phyloP scores from a whole-genome alignment of 2,113 vertebrate species.

The Cyanoramphus novaezelandiae region DNA sequence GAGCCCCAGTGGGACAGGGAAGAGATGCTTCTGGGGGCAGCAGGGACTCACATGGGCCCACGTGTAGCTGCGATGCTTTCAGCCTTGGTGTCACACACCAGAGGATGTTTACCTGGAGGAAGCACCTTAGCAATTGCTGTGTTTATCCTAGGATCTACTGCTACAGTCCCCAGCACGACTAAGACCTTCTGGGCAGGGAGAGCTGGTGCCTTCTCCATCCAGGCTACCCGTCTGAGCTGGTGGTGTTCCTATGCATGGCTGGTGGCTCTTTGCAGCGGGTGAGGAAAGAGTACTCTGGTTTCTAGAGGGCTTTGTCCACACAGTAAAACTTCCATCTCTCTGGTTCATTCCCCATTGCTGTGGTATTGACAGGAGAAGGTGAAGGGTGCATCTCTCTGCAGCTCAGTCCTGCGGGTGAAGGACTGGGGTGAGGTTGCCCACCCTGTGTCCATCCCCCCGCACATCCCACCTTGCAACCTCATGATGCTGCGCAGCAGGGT shows the following conservation, averaged over 20 bases:
- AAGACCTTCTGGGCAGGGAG: neutral
- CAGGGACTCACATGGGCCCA: neutral
- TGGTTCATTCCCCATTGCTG: fast-evolving
- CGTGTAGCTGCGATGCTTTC: neutral
- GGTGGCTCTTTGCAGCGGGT: neutral
- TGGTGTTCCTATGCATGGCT: fast-evolving
- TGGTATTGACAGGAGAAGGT: fast-evolving
- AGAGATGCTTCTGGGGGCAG: neutral
- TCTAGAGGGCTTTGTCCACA: neutral
- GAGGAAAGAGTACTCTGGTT: neutral
- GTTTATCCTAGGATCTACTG: neutral
- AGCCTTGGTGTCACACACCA: fast-evolving
- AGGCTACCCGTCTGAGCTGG: neutral
- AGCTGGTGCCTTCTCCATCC: neutral
- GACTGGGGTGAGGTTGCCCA: neutral
- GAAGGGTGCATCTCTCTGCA: fast-evolving
- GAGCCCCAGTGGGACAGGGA: neutral
- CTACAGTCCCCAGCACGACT: neutral
- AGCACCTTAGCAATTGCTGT: neutral
- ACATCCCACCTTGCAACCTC: neutral
- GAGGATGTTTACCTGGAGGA: neutral
- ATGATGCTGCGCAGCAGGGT: neutral
- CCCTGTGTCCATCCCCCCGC: neutral
- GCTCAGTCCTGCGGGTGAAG: neutral
- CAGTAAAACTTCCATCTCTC: neutral